Base-by-base conservation (phyloP, 2,113 vertebrate species). In the Myrmophylax atrothorax region DNA sequence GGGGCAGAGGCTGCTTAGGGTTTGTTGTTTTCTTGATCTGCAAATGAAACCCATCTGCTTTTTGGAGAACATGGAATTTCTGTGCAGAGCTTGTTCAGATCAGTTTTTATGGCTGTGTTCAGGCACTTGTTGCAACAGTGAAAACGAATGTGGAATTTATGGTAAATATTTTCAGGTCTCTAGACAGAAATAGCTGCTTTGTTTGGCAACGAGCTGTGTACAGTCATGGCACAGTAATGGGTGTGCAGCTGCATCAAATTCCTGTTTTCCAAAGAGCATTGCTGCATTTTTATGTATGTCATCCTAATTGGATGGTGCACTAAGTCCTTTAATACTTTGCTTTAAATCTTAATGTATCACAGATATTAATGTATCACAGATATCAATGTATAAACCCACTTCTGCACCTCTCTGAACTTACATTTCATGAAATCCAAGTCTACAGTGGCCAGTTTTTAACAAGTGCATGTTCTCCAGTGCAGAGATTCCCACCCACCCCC, bases 131-230 rank as follows among this genome's bases (percentile, higher is more conserved):
- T 94, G 91, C 56, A 68, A 17, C n/a, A 60, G 46, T 87, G 69
- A 56, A 78, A 72, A 31, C 29, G 56, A 56, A 81, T 67, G 31
- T 2, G 24, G 56, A 84, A 75, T 94, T 79, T 24, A 68, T 63
- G 74, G 87, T 91, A 78, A 95, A 76, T 89, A 56, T 87, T 95
- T 91, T 79, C 64, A 83, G 50, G 25, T 64, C 84, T 92, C 82
- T 14, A 68, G n/a, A 22, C 52, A 66, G 81, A 84, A 93, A 58
- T 62, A 72, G 20, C 38, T 64, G 66, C 76, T 87, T 78, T 81
- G 31, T 62, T 83, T 90, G 73, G 64, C 89, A 78, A 1, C 1
- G 7, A 60, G 56, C 73, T 89, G 29, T 44, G 47, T 82, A 56
- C 69, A 91, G 84, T 94, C 64, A 44, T 67, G n/a, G 52, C 33